Evolutionary conservation across 2,113 vertebrate genomes (phyloP).

Genomic region (Machaerirhynchus nigripectus): DNA sequence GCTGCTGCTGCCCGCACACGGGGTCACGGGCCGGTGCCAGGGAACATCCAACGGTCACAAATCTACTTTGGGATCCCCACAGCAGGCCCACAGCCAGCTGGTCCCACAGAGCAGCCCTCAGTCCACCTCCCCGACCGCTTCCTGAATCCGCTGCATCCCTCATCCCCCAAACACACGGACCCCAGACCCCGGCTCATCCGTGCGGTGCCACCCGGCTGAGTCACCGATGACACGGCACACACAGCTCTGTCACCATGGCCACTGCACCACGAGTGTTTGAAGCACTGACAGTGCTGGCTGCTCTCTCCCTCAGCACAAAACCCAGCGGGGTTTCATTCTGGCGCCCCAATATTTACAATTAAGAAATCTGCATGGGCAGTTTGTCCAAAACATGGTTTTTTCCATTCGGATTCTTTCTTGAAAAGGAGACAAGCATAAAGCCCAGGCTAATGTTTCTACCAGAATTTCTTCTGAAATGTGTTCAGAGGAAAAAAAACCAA

Average conservation of each 20-base stretch:
- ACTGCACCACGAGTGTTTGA: neutral
- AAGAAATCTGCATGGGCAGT: neutral
- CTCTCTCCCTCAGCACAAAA: neutral
- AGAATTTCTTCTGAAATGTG: neutral
- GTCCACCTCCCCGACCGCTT: neutral
- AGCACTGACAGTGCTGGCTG: neutral
- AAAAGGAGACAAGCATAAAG: neutral
- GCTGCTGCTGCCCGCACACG: neutral
- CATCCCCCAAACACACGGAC: rapidly evolving
- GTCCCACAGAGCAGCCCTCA: neutral
- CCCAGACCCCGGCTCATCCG: rapidly evolving
- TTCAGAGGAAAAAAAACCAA: neutral
- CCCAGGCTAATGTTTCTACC: neutral
- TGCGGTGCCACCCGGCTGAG: neutral
- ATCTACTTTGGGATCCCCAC: rapidly evolving
- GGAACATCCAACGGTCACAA: rapidly evolving
- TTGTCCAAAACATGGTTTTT: neutral
- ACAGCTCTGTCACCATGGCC: neutral
- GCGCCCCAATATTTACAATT: neutral
- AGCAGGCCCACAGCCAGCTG: neutral
- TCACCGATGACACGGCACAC: neutral
- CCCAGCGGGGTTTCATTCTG: neutral
- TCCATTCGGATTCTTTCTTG: neutral
- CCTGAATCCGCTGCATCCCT: neutral
- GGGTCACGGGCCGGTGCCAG: neutral